Percentiles rank a stretch among this genome's conserved stretches.
phyloP scores from a whole-genome alignment of 1,140 invertebrate species.

The Uloborus diversus region DNA sequence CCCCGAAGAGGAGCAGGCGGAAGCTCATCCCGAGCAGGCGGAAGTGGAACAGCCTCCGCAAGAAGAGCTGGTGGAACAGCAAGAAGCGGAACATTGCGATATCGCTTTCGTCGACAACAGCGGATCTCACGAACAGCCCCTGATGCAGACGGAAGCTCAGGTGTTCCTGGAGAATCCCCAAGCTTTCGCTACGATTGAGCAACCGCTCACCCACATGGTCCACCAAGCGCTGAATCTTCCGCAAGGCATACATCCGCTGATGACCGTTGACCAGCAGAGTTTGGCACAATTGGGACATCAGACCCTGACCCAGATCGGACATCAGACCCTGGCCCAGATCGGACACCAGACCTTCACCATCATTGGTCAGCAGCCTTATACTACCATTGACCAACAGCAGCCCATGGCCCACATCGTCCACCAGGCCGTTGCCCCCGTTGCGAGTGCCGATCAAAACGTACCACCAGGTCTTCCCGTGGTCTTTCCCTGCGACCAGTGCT shows the following conservation, averaged over 20 bases:
- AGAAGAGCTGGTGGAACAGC: neutral
- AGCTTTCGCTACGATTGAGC: slow-evolving; percentile 35
- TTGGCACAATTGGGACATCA: slow-evolving; percentile 39
- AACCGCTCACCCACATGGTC: slow-evolving; percentile 48
- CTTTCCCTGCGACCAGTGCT: slow-evolving; percentile 42
- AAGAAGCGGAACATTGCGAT: slow-evolving; percentile 31
- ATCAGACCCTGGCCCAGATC: slow-evolving; percentile 47
- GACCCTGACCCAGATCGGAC: slow-evolving; percentile 28
- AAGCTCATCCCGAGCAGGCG: neutral
- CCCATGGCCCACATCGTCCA: slow-evolving; percentile 32
- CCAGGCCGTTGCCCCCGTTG: slow-evolving; percentile 18
- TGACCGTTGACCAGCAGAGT: slow-evolving; percentile 33
- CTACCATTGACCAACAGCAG: slow-evolving; percentile 43
- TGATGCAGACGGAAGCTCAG: slow-evolving; percentile 27
- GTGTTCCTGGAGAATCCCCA: slow-evolving; percentile 40
- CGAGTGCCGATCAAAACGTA: slow-evolving; percentile 27
- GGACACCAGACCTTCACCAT: slow-evolving; percentile 47
- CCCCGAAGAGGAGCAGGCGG: neutral
- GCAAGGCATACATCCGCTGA: slow-evolving; percentile 28
- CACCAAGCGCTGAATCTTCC: slow-evolving; percentile 43
- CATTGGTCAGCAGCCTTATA: slow-evolving; percentile 52
- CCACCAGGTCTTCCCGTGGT: slow-evolving; percentile 30
- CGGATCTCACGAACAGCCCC: slow-evolving; percentile 36
- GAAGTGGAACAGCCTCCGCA: neutral
- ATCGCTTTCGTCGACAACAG: slow-evolving; percentile 48